Base-by-base conservation (phyloP, 2,113 vertebrate genomes). In the Ariopsis seemanni region DNA sequence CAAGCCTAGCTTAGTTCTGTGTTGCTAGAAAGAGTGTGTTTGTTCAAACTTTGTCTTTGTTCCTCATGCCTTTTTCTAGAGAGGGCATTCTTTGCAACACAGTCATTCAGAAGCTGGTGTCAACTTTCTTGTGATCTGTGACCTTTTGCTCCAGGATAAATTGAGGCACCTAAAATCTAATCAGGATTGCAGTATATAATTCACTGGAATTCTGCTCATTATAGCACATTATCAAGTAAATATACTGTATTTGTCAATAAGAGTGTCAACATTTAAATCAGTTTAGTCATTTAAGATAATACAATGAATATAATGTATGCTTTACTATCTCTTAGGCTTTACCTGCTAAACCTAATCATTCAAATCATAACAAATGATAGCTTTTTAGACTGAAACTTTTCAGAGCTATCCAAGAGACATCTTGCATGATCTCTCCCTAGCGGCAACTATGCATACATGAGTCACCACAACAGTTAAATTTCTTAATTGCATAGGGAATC, bases 51-150 rank as follows among this genome's bases (percentile, higher is more conserved):
- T 67, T 63, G 42, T 63, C 22, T 69, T 79, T 86, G 48, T 79
- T 69, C 48, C 55, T 25, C 27, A 72, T 50, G 34, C 25, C 20
- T 1, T 55, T 79, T 75, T 63, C 18, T 27, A 65, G n/a, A 27
- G 10, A 34, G 58, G 8, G 14, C 53, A 67, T 86, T 86, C 27
- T 67, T 20, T 77, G 18, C 48, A 85, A 20, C 55, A 81, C 30
- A 67, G 17, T 77, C 14, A 83, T 87, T 88, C 42, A 52, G 55
- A 42, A 77, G 30, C 69, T 25, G 84, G 50, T 83, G 17, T 89
- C 79, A 86, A 60, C 81, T 88, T 89, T 27, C 83, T 74, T 58
- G 12, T 84, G 20, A 78, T 57, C 22, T 57, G 55, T 50, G 53
- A 82, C 55, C 58, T 14, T 27, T 86, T 34, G 71, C 20, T 55